Conservation (phyloP, 2,797 vertebrate genomes). For the Sus cebifrons region DNA sequence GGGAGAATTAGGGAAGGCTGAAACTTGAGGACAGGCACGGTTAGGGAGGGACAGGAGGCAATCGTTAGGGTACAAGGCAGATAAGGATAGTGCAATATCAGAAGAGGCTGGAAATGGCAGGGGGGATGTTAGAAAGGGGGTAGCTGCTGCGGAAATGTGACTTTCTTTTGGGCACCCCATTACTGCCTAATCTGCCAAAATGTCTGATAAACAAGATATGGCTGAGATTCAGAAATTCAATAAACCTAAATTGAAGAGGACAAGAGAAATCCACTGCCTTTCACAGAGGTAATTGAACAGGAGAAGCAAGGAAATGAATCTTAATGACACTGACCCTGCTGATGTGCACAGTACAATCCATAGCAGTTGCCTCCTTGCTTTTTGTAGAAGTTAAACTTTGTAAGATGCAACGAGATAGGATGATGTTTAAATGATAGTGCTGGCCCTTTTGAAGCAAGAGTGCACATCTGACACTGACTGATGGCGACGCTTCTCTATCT, state of each 20-base stretch:
- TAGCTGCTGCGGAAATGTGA: conserved; percentile 69
- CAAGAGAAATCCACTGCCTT: conserved; percentile 94
- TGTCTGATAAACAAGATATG: conserved; percentile 95
- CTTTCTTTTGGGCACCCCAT: conserved; percentile 58
- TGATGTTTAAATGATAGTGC: conserved; percentile 91
- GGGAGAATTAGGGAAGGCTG: conserved; percentile 50
- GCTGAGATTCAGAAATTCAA: conserved; percentile 93
- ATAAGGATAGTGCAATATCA: conserved; percentile 25
- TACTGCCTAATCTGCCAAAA: conserved; percentile 89
- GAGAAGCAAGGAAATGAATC: conserved; percentile 93
- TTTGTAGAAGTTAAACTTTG: conserved; percentile 96
- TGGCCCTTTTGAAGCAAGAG: conserved; percentile 89
- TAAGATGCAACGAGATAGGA: conserved; percentile 92
- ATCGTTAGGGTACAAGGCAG: background rate
- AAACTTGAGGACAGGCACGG: conserved; percentile 5
- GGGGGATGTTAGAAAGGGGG: background rate
- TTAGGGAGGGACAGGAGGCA: background rate
- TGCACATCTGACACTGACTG: conserved; percentile 89
- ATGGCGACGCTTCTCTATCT: conserved; percentile 88
- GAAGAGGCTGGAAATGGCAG: conserved; percentile 19
- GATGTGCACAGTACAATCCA: conserved; percentile 92
- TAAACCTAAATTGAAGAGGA: conserved; percentile 95
- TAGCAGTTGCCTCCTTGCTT: conserved; percentile 97
- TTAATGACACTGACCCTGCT: conserved; percentile 91
- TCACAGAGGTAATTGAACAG: conserved; percentile 95